A percentile compares a stretch with the other conserved stretches of the same genome.
Conservation (phyloP, 2,113 vertebrate species). For the Erythrocercus mccallii region DNA sequence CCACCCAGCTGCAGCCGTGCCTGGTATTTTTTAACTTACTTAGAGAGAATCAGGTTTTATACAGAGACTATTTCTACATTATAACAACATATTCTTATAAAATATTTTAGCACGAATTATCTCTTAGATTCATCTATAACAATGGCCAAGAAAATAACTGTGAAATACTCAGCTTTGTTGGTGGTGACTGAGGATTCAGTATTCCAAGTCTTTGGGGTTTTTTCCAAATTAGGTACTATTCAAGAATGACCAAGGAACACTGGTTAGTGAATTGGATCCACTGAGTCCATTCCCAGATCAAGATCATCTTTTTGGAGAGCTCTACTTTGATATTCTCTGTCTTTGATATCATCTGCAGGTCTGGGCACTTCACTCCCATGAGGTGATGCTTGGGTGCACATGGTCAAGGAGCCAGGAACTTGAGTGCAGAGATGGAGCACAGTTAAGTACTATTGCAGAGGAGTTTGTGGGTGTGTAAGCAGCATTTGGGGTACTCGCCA, state of each 20-base stretch:
- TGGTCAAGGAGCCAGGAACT: not conserved
- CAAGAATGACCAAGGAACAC: not conserved
- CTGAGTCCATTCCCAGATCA: not conserved
- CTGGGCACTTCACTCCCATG: not conserved
- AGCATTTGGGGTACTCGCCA: not conserved
- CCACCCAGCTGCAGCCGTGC: too few relatives aligned
- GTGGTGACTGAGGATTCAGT: not conserved
- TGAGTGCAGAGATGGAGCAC: rapidly evolving
- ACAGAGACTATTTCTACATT: too few relatives aligned
- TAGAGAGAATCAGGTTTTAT: too few relatives aligned
- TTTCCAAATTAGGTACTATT: not conserved
- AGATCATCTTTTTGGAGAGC: not conserved
- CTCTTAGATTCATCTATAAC: too few relatives aligned
- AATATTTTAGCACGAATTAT: too few relatives aligned
- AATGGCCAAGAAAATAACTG: not conserved
- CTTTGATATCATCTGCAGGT: not conserved
- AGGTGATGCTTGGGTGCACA: not conserved
- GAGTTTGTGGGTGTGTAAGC: not conserved
- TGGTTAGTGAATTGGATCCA: not conserved
- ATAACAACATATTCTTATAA: too few relatives aligned
- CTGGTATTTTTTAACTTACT: too few relatives aligned
- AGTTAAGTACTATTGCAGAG: not conserved
- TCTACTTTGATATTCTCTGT: not conserved
- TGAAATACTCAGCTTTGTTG: not conserved
- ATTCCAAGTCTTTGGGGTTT: not conserved